A percentile compares a stretch with the other conserved stretches of the same genome.
These are phyloP conservation scores for Pegoplata infirma DNA, from an alignment of 2,888 invertebrate species.

Conservation along the genomic window DNA sequence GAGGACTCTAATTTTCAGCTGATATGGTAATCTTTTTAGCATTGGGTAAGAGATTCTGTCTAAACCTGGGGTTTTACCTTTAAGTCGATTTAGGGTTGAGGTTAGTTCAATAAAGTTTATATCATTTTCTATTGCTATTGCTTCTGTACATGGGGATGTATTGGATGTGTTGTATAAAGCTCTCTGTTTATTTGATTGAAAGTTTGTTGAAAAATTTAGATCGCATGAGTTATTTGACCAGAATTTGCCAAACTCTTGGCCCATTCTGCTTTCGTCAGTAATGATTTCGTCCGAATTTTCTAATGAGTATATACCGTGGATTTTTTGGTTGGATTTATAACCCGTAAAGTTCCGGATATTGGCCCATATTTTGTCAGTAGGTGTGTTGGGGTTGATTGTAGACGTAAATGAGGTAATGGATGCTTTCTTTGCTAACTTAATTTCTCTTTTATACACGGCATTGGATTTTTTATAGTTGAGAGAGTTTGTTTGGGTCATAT, in stretches of 20 bases:
- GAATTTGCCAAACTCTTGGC: constrained; percentile 5
- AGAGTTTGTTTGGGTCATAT: constrained; percentile 37
- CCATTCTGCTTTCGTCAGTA: neutral
- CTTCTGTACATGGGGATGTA: neutral
- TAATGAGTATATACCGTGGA: neutral
- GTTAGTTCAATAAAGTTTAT: constrained; percentile 4
- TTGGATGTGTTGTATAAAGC: neutral
- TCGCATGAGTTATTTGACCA: constrained; percentile 17
- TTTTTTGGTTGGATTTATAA: neutral
- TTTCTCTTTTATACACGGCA: constrained; percentile 33
- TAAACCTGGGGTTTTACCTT: constrained; percentile 29
- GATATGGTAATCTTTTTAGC: constrained; percentile 29
- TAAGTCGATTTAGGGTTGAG: constrained; percentile 1
- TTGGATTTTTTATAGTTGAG: constrained; percentile 38
- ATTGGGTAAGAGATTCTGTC: constrained; percentile 51
- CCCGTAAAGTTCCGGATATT: constrained; percentile 20
- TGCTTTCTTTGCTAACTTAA: constrained; percentile 34
- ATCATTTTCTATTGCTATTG: constrained; percentile 2
- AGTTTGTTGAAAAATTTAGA: neutral
- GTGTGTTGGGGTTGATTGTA: constrained; percentile 12
- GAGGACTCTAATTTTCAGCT: neutral
- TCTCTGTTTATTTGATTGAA: neutral
- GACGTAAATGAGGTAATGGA: constrained; percentile 26
- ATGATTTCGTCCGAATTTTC: neutral
- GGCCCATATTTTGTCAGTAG: constrained; percentile 18